Percentiles rank a stretch among this genome's conserved stretches.
Conservation (phyloP, 2,888 invertebrate species). For the Drosophila bunnanda region DNA sequence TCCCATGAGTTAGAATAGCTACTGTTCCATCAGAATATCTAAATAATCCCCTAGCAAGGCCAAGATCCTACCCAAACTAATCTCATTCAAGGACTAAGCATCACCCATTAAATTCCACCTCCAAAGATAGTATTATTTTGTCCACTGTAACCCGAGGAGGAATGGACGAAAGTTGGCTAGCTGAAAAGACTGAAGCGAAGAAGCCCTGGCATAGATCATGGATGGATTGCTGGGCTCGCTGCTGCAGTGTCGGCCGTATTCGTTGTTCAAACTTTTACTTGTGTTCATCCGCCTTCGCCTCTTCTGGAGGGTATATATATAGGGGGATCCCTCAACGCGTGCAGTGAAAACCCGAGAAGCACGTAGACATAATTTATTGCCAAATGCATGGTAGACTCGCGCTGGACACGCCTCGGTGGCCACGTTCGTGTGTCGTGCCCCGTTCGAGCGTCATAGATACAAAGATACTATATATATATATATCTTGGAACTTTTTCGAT, state of each 20-base stretch:
- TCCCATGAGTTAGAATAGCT: no score
- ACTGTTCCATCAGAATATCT: not conserved
- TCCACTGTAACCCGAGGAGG: not conserved
- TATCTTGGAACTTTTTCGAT: slow-evolving; percentile 38
- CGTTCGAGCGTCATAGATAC: slow-evolving; percentile 24
- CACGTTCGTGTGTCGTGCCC: slow-evolving; percentile 54
- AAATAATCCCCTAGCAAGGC: no score
- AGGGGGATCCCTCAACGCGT: slow-evolving; percentile 22
- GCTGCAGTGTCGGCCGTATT: not conserved
- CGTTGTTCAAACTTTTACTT: slow-evolving; percentile 27
- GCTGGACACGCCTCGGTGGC: slow-evolving; percentile 71
- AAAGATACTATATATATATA: not conserved
- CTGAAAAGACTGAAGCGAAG: not conserved
- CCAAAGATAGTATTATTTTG: not conserved
- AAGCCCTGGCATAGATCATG: slow-evolving; percentile 31
- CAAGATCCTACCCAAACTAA: no score
- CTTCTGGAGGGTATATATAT: not conserved
- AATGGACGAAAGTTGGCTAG: not conserved
- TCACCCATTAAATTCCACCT: not conserved
- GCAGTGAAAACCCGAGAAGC: slow-evolving; percentile 69
- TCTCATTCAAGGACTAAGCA: no score
- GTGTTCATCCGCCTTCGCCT: slow-evolving; percentile 6
- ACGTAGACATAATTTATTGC: slow-evolving; percentile 80
- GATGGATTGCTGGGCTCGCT: not conserved
- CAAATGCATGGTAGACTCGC: slow-evolving; percentile 72